Conservation (phyloP, 2,113 vertebrate species). For the Pollimyrus isidori region DNA sequence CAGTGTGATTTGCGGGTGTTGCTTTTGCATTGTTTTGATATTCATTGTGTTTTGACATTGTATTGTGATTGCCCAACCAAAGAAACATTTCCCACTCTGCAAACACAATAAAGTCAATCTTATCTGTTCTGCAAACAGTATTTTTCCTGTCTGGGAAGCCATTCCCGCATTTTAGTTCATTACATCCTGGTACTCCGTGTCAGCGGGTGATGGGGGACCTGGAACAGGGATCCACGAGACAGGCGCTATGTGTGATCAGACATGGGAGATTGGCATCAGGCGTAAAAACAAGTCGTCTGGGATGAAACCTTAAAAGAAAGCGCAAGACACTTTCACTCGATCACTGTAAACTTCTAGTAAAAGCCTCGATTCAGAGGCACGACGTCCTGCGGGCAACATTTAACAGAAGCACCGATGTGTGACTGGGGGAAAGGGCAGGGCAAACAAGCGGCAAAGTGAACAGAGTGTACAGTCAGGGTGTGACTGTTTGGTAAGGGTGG, state of each 20-base stretch:
- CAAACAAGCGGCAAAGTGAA: background rate
- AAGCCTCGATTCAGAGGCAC: background rate
- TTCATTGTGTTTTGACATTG: conserved; percentile 3
- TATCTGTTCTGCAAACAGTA: background rate
- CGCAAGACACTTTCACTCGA: background rate
- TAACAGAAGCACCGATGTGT: background rate
- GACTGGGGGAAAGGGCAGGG: background rate
- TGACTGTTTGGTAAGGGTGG: conserved; percentile 10
- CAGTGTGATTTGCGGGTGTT: background rate
- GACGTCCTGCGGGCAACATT: background rate
- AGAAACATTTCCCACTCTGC: background rate
- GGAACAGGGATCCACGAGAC: background rate
- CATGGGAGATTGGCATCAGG: background rate
- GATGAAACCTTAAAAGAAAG: background rate
- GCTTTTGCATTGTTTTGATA: background rate
- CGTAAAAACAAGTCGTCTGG: background rate
- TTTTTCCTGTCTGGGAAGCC: background rate
- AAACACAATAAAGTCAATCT: background rate
- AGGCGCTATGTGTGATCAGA: background rate
- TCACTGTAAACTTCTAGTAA: background rate
- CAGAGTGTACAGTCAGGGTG: background rate
- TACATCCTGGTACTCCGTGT: background rate
- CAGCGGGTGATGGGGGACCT: background rate
- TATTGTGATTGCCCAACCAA: background rate
- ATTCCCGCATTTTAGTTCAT: background rate